phyloP scores from a whole-genome alignment of 2,797 vertebrate species.

The Neosilurus hyrtlii region DNA sequence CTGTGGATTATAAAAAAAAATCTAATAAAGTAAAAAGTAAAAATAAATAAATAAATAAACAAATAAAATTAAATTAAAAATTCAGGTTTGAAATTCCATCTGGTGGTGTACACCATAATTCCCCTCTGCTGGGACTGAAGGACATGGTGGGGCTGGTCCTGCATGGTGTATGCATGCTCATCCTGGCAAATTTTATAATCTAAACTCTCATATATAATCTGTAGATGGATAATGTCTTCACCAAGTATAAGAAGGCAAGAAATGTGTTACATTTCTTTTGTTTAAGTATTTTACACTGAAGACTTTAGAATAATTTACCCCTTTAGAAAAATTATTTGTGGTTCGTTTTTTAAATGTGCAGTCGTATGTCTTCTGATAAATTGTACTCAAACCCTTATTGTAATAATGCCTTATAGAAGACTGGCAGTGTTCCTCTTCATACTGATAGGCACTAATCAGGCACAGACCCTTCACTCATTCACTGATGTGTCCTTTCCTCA shows the following conservation, averaged over 20 bases:
- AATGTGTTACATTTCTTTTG: slow-evolving; percentile 71
- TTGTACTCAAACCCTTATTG: slow-evolving; percentile 56
- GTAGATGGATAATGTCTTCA: slow-evolving; percentile 90
- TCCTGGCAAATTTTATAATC: slow-evolving; percentile 73
- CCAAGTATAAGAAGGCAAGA: slow-evolving; percentile 76
- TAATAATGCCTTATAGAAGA: slow-evolving; percentile 76
- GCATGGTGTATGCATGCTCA: slow-evolving; percentile 70
- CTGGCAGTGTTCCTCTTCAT: slow-evolving; percentile 82
- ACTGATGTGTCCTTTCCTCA: slow-evolving; percentile 58
- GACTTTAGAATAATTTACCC: neutral
- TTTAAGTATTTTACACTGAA: slow-evolving; percentile 67
- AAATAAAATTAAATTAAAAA: slow-evolving; percentile 52
- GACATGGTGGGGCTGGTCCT: slow-evolving; percentile 73
- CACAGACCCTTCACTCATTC: slow-evolving; percentile 83
- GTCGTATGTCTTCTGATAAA: slow-evolving; percentile 67
- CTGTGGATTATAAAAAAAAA: slow-evolving; percentile 93
- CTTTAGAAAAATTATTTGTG: slow-evolving; percentile 33
- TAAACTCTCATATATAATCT: slow-evolving; percentile 81
- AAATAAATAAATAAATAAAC: slow-evolving; percentile 87
- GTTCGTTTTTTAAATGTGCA: slow-evolving; percentile 55
- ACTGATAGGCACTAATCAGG: slow-evolving; percentile 86
- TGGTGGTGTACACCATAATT: slow-evolving; percentile 68
- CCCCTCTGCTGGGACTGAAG: slow-evolving; percentile 72
- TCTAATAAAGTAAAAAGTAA: no score
- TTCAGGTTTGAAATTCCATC: slow-evolving; percentile 86